Evolutionary conservation across 2,888 invertebrate genomes (phyloP).

Genomic region (Chesias legatella): DNA sequence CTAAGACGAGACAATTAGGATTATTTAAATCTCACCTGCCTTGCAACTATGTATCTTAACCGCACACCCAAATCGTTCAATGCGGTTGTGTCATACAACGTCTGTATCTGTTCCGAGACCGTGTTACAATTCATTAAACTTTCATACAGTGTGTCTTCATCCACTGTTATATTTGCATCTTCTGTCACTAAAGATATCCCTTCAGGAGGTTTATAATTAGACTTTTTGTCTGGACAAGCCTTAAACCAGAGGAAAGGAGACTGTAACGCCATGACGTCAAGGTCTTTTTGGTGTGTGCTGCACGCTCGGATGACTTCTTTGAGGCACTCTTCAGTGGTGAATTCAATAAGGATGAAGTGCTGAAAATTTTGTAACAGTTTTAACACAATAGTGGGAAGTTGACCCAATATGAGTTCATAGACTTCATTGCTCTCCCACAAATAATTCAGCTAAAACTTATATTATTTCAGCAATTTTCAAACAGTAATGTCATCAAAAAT

Average conservation of each 20-base stretch:
- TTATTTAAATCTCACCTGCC: constrained; percentile 68
- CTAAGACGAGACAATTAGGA: no score
- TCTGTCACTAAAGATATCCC: constrained; percentile 12
- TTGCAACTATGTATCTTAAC: constrained; percentile 87
- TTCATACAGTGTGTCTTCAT: constrained; percentile 33
- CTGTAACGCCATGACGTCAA: constrained; percentile 81
- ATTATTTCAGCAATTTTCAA: no score
- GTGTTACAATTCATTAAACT: constrained; percentile 69
- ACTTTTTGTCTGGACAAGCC: constrained; percentile 55
- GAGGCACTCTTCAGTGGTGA: constrained; percentile 75
- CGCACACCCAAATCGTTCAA: constrained; percentile 87
- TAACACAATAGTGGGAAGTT: no score
- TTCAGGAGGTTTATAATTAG: constrained; percentile 27
- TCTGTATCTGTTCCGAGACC: constrained; percentile 85
- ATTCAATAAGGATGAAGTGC: constrained; percentile 90
- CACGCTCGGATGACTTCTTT: constrained; percentile 78
- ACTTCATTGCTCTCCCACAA: no score
- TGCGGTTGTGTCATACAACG: constrained; percentile 81
- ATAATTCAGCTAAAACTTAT: no score
- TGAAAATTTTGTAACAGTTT: constrained; percentile 49
- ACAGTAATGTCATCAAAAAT: no score
- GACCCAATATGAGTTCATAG: no score
- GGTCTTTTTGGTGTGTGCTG: constrained; percentile 77
- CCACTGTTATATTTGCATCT: constrained; percentile 20
- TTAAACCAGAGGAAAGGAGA: constrained; percentile 89